These are phyloP conservation scores for Illadopsis cleaveri DNA, from an alignment of 2,113 vertebrate species.

Conservation along the genomic window DNA sequence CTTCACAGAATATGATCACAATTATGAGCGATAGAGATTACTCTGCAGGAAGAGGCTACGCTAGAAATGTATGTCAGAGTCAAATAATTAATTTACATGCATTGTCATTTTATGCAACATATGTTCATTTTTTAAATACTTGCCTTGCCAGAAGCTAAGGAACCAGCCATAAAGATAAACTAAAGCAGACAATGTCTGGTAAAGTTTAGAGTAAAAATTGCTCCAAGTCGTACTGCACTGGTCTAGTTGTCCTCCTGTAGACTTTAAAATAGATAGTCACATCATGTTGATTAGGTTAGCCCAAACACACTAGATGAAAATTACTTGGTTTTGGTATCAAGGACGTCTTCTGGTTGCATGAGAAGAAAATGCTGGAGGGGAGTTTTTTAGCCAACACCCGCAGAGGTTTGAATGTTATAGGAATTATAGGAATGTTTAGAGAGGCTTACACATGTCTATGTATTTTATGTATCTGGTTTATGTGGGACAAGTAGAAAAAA, in stretches of 20 bases:
- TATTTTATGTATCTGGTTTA: neutral
- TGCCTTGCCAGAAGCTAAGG: slow-evolving; percentile 73
- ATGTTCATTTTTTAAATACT: slow-evolving; percentile 74
- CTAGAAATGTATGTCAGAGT: slow-evolving; percentile 55
- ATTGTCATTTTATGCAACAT: slow-evolving; percentile 76
- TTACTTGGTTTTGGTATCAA: neutral
- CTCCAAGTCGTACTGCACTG: slow-evolving; percentile 32
- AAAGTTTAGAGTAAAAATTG: slow-evolving; percentile 63
- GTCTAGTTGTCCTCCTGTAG: slow-evolving; percentile 10
- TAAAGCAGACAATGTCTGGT: slow-evolving; percentile 71
- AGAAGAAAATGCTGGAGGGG: neutral
- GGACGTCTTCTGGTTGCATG: neutral
- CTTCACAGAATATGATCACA: neutral
- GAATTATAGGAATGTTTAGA: neutral
- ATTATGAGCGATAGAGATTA: neutral
- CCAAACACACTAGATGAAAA: neutral
- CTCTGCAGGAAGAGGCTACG: neutral
- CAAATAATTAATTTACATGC: slow-evolving; percentile 70
- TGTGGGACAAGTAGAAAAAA: neutral
- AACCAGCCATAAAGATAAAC: slow-evolving; percentile 69
- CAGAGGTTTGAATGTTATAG: neutral
- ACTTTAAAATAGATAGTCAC: neutral
- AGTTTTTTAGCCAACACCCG: neutral
- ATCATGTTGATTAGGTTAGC: slow-evolving; percentile 41
- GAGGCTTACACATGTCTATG: neutral